Evolutionary conservation across 2,113 vertebrate genomes (phyloP).

Genomic region (Pedionomus torquatus): DNA sequence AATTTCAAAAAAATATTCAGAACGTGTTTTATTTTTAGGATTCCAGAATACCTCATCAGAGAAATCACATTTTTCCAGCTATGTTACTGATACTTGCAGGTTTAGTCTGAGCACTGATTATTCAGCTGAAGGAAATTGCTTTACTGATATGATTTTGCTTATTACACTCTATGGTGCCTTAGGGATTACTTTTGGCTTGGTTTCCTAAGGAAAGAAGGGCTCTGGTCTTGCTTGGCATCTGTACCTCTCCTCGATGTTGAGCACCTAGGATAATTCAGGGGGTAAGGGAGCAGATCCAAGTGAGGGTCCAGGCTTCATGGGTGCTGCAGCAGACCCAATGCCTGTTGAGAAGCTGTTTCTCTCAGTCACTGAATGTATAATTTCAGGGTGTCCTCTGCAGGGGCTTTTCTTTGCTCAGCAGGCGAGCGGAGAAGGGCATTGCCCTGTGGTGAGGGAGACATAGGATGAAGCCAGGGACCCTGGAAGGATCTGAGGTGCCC

Average conservation of each 20-base stretch:
- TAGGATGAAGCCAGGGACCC: not conserved
- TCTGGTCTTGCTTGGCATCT: not conserved
- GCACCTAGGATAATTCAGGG: not conserved
- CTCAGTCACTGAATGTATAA: accelerated
- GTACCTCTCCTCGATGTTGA: not conserved
- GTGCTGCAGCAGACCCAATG: not conserved
- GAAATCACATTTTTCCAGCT: not conserved
- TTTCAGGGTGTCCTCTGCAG: not conserved
- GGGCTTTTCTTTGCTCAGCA: not conserved
- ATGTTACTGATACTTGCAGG: not conserved
- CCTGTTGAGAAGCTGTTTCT: not conserved
- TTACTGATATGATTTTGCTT: not conserved
- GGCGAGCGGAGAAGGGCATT: accelerated
- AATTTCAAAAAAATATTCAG: not conserved
- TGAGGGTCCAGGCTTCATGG: not conserved
- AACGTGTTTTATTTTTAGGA: not conserved
- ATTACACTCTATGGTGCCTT: not conserved
- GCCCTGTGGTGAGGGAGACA: accelerated
- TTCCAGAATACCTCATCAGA: not conserved
- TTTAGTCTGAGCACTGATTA: not conserved
- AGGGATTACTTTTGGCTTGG: not conserved
- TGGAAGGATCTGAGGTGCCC: not conserved
- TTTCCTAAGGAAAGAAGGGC: not conserved
- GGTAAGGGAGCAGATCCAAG: not conserved
- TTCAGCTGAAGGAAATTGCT: not conserved